Evolutionary conservation across 2,113 vertebrate species (phyloP), one percentile per base, ranked within the genome.

Genomic region (Chlamydotis undulata): DNA sequence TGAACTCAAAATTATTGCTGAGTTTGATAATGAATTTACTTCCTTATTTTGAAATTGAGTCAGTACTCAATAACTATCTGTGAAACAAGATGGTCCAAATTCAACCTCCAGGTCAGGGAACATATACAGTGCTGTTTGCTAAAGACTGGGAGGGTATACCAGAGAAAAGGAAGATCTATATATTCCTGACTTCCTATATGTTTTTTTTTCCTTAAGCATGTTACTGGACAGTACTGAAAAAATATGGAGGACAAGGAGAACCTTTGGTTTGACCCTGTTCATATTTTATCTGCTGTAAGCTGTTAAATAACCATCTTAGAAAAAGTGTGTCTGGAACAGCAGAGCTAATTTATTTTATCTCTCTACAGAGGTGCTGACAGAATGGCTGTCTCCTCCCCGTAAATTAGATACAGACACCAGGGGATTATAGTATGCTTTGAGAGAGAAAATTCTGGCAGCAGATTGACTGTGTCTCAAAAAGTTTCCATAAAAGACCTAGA

Each of bases 291-390:
- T 93, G 76, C 45, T 76, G n/a, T 43, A 59, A 80, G 59, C 43
- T 63, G 31, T 76, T 88, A 63, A 83, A 81, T 83, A 95, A 70
- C 77, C 79, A 64, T 89, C 86, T 93, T 70, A 94, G 94, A 52
- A 86, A 86, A 88, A 71, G 49, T 47, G 59, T 89, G 56, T 61
- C 47, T 93, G 83, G 41, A 83, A 92, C 53, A 92, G 64, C 61
- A 70, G 63, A 96, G 59, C 57, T 96, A 39, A 88, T 94, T 92
- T 95, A 56, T 57, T 73, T 56, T 39, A 52, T 87, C 83, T 79
- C 67, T 57, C 74, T 94, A 52, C 25, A 85, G 60, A 53, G 39
- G 29, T 82, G 37, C 41, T 77, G 87, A 87, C 16, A 81, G 47
- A 84, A 85, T 19, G 63, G 55, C 57, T 92, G 37, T 71, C 81